A percentile compares a stretch with the other conserved stretches of the same genome.
phyloP scores from a whole-genome alignment of 2,888 invertebrate genomes.

The Galerucella pusilla region DNA sequence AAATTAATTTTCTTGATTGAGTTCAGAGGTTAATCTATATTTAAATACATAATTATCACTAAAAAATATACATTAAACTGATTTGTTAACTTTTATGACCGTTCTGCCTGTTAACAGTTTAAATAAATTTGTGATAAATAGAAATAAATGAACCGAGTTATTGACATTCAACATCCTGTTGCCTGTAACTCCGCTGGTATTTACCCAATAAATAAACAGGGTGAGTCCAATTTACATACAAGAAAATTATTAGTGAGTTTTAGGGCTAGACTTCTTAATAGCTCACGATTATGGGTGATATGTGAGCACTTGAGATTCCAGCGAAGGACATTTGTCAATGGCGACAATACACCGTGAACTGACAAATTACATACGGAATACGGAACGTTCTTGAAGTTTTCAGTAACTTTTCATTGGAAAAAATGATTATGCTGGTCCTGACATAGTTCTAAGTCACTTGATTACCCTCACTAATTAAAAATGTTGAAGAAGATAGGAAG shows the following conservation, averaged over 20 bases:
- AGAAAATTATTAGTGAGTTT: conserved; percentile 43
- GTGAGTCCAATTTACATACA: conserved; percentile 45
- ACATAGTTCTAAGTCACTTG: no score
- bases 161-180: conserved; percentile 41
- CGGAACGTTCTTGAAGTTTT: no score
- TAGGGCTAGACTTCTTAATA: conserved; percentile 42
- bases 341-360: no score
- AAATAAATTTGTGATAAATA: conserved; percentile 11
- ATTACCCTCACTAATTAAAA: no score
- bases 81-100: background rate
- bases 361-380: no score
- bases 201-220: conserved; percentile 42
- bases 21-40: background rate
- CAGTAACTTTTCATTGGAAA: no score
- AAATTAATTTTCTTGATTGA: no score
- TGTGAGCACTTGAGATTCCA: conserved; percentile 36
- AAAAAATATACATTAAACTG: background rate
- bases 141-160: conserved; percentile 28
- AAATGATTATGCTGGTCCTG: no score
- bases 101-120: background rate
- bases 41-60: background rate
- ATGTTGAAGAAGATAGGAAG: no score
- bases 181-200: conserved; percentile 28
- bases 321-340: conserved; percentile 38
- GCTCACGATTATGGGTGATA: conserved; percentile 42